phyloP scores from a whole-genome alignment of 1,140 invertebrate genomes.

The Sinella curviseta region DNA sequence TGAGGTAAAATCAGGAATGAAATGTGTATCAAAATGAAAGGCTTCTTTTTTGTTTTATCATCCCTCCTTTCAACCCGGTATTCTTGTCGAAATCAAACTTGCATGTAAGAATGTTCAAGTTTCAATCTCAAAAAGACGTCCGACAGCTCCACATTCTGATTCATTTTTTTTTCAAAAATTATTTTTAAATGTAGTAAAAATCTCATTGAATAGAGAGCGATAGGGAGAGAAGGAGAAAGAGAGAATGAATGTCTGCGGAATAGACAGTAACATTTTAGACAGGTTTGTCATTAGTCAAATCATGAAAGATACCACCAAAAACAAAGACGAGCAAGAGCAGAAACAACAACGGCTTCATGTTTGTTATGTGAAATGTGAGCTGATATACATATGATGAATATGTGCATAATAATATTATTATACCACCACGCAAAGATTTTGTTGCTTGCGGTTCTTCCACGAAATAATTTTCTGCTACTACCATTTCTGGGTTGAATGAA shows the following conservation, averaged over 20 bases:
- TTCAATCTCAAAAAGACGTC: not conserved
- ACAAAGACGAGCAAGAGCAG: not conserved
- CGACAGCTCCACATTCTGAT: not conserved
- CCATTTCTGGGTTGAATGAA: not conserved
- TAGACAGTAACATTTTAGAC: not conserved
- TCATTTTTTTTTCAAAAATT: not conserved
- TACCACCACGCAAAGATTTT: no score
- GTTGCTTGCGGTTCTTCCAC: not conserved
- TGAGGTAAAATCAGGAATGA: no score
- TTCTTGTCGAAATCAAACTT: not conserved
- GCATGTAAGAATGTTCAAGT: not conserved
- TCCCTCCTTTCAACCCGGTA: not conserved
- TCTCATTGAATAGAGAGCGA: not conserved
- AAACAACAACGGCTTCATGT: not conserved
- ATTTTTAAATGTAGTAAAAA: not conserved
- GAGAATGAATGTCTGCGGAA: not conserved
- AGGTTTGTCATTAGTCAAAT: constrained; percentile 23
- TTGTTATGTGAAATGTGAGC: not conserved
- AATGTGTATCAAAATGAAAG: no score
- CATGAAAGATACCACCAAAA: not conserved
- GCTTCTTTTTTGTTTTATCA: not conserved
- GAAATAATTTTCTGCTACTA: not conserved
- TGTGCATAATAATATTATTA: no score
- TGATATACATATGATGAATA: no score
- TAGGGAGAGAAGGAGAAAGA: not conserved